Percentiles rank a stretch among this genome's conserved stretches.
phyloP scores from a whole-genome alignment of 2,888 invertebrate species.

The Nephrotoma flavescens region DNA sequence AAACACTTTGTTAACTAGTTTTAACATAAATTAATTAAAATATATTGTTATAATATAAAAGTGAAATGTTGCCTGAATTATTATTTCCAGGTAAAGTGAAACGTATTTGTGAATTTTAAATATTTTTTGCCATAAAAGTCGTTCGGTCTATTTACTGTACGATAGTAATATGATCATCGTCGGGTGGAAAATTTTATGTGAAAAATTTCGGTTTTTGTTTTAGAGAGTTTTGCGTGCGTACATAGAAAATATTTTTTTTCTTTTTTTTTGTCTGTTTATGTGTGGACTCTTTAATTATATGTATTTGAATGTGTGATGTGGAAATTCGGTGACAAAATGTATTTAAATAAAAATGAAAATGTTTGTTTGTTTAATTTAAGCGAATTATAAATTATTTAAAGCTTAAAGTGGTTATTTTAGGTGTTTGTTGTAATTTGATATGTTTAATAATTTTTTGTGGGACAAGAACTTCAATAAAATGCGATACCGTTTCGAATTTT shows the following conservation, averaged over 20 bases:
- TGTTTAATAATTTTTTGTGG: neutral
- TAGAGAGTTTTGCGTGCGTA: neutral
- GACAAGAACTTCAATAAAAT: neutral
- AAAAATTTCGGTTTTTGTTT: neutral
- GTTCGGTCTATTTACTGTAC: neutral
- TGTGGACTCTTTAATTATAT: neutral
- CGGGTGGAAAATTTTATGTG: neutral
- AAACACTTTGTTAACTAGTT: neutral
- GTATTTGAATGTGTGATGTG: neutral
- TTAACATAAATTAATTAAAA: neutral
- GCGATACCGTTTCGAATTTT: neutral
- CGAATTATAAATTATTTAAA: neutral
- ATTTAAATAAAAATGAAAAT: neutral
- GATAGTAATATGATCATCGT: neutral
- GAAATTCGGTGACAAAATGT: neutral
- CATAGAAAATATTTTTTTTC: neutral
- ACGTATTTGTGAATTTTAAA: neutral
- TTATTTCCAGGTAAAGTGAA: slow-evolving; percentile 12
- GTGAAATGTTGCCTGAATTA: slow-evolving; percentile 13
- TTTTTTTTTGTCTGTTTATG: neutral
- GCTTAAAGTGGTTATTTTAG: neutral
- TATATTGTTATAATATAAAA: neutral
- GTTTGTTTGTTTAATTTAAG: neutral
- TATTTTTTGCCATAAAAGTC: neutral
- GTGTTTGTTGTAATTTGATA: neutral